These are phyloP conservation scores for Cephus cinctus DNA, from an alignment of 1,140 invertebrate species.

Conservation along the genomic window DNA sequence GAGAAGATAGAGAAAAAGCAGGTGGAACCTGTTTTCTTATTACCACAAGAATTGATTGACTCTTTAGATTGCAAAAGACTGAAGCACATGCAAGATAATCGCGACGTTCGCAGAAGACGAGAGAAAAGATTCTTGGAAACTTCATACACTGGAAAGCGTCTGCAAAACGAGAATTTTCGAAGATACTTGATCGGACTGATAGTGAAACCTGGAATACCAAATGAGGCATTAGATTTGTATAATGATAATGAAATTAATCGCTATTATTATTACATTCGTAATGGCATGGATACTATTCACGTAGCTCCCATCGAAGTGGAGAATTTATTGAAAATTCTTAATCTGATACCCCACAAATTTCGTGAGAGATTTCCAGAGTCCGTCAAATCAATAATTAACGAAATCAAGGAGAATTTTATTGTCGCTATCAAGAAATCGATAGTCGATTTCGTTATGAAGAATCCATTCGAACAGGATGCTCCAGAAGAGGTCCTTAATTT, in stretches of 20 bases:
- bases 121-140: conserved; percentile 18
- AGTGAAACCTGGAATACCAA: conserved; percentile 50
- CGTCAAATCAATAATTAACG: conserved; percentile 60
- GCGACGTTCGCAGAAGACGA: conserved; percentile 5
- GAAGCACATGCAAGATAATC: conserved; percentile 9
- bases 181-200: conserved; percentile 76
- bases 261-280: conserved; percentile 87
- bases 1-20: conserved; percentile 20
- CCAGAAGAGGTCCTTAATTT: too few species aligned
- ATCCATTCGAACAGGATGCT: conserved; percentile 55
- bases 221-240: conserved; percentile 20
- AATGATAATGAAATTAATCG: conserved; percentile 70
- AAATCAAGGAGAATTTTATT: conserved; percentile 78
- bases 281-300: conserved; percentile 86
- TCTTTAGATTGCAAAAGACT: conserved; percentile 12
- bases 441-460: conserved; percentile 80
- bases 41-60: conserved; percentile 24
- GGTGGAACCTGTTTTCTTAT: conserved; percentile 25
- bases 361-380: conserved; percentile 60
- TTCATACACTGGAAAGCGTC: conserved; percentile 21
- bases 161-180: conserved; percentile 47
- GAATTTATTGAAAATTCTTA: conserved; percentile 58
- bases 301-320: conserved; percentile 73
- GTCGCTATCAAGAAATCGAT: conserved; percentile 84
- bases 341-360: conserved; percentile 55